phyloP scores from a whole-genome alignment of 2,888 invertebrate genomes.

The Leptopilina drosophilae region DNA sequence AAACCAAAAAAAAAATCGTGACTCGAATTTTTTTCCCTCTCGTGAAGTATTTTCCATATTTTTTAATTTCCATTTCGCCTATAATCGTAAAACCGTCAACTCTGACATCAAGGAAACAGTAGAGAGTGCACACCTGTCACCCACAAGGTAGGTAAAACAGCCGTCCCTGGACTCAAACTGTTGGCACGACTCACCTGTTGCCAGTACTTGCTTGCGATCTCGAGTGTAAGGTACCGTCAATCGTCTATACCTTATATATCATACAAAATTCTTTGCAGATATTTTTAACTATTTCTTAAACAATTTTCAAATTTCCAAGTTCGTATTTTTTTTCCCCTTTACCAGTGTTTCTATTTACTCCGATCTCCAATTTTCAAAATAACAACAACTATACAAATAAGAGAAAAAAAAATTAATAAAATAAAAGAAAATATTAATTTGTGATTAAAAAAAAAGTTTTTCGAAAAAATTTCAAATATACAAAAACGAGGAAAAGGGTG shows the following conservation, averaged over 20 bases:
- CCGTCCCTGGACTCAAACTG: constrained; percentile 39
- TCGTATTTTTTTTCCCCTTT: neutral
- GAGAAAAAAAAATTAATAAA: too few relatives aligned
- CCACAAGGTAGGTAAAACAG: constrained; percentile 32
- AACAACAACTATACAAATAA: too few relatives aligned
- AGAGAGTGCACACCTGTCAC: constrained; percentile 27
- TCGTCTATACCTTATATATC: neutral
- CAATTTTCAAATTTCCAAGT: neutral
- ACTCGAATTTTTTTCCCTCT: neutral
- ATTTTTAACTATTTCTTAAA: neutral
- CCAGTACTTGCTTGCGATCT: constrained; percentile 37
- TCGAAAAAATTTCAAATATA: neutral
- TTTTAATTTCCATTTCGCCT: neutral
- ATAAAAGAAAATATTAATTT: too few relatives aligned
- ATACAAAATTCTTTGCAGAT: neutral
- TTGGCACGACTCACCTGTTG: constrained; percentile 38
- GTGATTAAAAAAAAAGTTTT: neutral
- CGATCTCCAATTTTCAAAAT: too few relatives aligned
- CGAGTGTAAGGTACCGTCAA: constrained; percentile 33
- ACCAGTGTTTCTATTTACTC: neutral
- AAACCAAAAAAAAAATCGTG: neutral
- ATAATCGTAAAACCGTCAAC: constrained; percentile 30
- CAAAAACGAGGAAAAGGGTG: neutral
- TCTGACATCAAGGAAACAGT: constrained; percentile 21
- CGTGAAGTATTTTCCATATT: neutral